These are phyloP conservation scores for Strigamia transsilvanica DNA, from an alignment of 2,888 invertebrate genomes.

Conservation along the genomic window DNA sequence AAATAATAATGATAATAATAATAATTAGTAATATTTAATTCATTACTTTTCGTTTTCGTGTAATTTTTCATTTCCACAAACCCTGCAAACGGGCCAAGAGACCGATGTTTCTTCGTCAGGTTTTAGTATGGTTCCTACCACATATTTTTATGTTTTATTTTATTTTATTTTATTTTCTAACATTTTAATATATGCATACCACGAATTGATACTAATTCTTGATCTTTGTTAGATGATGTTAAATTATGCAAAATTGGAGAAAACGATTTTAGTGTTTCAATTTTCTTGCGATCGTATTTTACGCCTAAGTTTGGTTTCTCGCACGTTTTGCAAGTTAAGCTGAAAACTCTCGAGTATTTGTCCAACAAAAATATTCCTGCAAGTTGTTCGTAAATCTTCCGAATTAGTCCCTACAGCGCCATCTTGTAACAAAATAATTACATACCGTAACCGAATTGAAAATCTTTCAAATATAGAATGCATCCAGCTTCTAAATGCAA, in stretches of 20 bases:
- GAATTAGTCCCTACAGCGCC: background rate
- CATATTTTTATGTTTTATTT: background rate
- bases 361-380: background rate
- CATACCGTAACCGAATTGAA: background rate
- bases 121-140: background rate
- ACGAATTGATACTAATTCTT: background rate
- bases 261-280: background rate
- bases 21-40: background rate
- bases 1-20: background rate
- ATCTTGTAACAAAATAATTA: background rate
- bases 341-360: constrained; percentile 10
- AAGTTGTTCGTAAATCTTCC: background rate
- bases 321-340: background rate
- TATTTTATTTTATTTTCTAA: background rate
- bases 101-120: background rate
- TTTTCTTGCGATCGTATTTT: background rate
- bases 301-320: background rate
- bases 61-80: background rate
- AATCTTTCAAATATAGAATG: background rate
- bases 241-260: background rate
- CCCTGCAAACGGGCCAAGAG: background rate
- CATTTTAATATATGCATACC: background rate
- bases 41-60: background rate
- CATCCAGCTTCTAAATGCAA: background rate
- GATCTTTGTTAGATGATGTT: background rate